phyloP scores from a whole-genome alignment of 2,113 vertebrate species.

The Rhabdornis inornatus region DNA sequence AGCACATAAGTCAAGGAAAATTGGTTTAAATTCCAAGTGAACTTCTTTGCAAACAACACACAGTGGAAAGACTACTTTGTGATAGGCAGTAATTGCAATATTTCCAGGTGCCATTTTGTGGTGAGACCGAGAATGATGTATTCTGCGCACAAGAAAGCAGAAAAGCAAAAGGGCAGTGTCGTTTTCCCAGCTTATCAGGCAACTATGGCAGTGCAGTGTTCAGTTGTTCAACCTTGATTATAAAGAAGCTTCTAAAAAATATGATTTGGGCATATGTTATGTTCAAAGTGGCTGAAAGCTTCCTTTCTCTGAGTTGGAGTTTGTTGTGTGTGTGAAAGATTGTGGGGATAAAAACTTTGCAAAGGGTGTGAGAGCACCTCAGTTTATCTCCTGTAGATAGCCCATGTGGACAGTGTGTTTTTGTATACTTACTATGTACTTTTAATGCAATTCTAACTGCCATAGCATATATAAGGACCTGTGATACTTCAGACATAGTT shows the following conservation, averaged over 20 bases:
- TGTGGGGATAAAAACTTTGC: neutral
- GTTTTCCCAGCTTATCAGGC: neutral
- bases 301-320: neutral
- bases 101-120: neutral
- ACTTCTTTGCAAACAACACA: neutral
- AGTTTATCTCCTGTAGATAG: neutral
- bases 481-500: neutral
- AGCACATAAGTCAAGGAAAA: neutral
- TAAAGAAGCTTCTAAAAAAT: neutral
- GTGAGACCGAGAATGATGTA: neutral
- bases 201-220: neutral
- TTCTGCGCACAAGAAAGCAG: fast-evolving
- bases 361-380: neutral
- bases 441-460: neutral
- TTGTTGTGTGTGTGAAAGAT: neutral
- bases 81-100: neutral
- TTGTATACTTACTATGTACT: neutral
- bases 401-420: neutral
- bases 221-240: neutral
- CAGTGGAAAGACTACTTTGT: neutral
- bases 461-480: neutral
- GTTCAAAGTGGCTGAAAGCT: neutral
- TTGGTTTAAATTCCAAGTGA: neutral
- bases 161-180: neutral
- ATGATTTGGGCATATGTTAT: neutral